phyloP scores from a whole-genome alignment of 2,888 invertebrate genomes.

The Lasioglossum calceatum region DNA sequence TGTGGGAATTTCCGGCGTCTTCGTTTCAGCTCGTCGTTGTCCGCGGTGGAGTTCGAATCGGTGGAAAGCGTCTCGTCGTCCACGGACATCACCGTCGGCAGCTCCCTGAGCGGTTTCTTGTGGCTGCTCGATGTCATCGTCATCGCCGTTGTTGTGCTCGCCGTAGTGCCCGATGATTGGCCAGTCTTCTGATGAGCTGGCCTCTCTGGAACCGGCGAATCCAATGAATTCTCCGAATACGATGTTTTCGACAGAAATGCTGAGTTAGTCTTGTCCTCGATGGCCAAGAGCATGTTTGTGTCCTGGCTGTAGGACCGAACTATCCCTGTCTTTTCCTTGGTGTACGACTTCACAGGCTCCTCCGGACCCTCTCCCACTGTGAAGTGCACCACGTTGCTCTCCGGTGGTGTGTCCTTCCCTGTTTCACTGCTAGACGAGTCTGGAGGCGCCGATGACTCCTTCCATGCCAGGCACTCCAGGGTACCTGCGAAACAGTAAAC shows the following conservation, averaged over 20 bases:
- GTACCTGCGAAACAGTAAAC: conserved; percentile 75
- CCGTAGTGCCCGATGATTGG: background rate
- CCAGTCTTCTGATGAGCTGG: conserved; percentile 8
- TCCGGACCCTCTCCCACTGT: conserved; percentile 78
- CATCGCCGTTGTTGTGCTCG: background rate
- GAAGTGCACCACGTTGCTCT: conserved; percentile 78
- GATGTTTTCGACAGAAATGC: conserved; percentile 84
- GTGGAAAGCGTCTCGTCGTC: conserved; percentile 90
- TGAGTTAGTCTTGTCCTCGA: conserved; percentile 72
- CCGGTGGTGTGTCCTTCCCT: conserved; percentile 85
- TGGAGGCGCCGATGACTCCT: conserved; percentile 84
- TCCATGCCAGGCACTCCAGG: conserved; percentile 81
- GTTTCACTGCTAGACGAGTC: conserved; percentile 87
- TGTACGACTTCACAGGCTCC: conserved; percentile 48
- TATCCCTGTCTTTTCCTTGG: conserved; percentile 76
- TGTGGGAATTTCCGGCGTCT: conserved; percentile 87
- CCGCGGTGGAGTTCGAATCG: conserved; percentile 88
- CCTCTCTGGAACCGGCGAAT: conserved; percentile 63
- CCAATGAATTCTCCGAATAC: conserved; percentile 85
- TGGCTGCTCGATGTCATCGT: conserved; percentile 33
- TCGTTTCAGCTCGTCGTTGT: conserved; percentile 87
- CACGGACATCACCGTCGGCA: conserved; percentile 79
- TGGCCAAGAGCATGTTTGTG: conserved; percentile 79
- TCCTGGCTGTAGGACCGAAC: conserved; percentile 86
- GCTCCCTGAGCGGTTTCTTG: conserved; percentile 73